Conservation (phyloP, 2,113 vertebrate genomes). For the Apodemus speciosus region DNA sequence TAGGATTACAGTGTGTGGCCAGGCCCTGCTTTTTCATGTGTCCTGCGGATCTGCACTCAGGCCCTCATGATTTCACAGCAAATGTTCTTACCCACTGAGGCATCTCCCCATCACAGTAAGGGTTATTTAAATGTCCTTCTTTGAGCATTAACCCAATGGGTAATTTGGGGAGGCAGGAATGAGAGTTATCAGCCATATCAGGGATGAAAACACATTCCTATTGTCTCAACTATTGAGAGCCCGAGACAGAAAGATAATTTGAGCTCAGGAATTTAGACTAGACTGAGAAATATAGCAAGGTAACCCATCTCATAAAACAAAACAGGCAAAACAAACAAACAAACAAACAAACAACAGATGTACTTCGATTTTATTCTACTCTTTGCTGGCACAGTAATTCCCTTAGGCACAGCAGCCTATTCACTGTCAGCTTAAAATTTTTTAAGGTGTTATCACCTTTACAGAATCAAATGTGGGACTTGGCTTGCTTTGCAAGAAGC, state of each 20-base stretch:
- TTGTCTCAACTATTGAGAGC: neutral
- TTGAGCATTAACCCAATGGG: constrained; percentile 36
- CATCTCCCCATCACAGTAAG: neutral
- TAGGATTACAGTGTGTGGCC: neutral
- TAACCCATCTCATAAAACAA: neutral
- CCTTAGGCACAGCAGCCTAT: neutral
- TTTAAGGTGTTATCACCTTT: constrained; percentile 31
- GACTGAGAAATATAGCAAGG: neutral
- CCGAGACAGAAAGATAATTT: neutral
- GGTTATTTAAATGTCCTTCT: neutral
- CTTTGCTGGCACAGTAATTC: constrained; percentile 15
- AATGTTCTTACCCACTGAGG: neutral
- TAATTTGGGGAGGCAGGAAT: neutral
- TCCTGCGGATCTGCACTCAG: no score
- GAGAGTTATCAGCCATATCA: neutral
- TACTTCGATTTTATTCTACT: constrained; percentile 23
- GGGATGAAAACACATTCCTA: neutral
- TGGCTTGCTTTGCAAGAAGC: constrained; percentile 10
- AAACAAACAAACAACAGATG: neutral
- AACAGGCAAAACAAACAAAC: neutral
- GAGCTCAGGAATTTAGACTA: neutral
- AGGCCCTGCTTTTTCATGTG: neutral
- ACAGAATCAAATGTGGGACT: neutral
- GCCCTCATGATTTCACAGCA: neutral
- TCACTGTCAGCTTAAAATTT: neutral